Evolutionary conservation across 1,140 invertebrate genomes (phyloP), one percentile per base, ranked within the genome.

Genomic region (Tribolium madens): DNA sequence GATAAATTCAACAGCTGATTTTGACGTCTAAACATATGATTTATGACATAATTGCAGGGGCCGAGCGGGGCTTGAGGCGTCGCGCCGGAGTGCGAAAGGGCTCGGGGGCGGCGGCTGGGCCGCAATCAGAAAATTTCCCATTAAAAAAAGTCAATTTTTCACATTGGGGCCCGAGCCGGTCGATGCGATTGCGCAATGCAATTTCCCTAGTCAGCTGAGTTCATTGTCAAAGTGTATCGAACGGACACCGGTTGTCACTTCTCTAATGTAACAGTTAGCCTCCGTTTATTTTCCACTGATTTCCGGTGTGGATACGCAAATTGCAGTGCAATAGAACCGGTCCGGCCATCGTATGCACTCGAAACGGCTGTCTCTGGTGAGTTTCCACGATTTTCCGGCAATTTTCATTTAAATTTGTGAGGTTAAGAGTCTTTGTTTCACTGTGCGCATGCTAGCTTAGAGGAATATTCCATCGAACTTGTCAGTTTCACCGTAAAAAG

Each of bases 141-240:
- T 64, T 33, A 33, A 64, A 64, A 64, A 64, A 64, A 26, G 57
- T 64, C 57, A 64, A 64, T 64, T 64, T 57, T 64, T 64, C 57
- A 33, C 57, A 33, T 64, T 33, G 31, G 18, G 26, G 57, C 57
- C 26, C n/a, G 26, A 33, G 21, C 12, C 9, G 6, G 21, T n/a
- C 10, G 46, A 17, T 26, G 78, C 74, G 78, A 76, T 79, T 80
- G 79, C 79, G 79, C 79, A 80, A 80, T 76, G 50, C 71, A 53
- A 52, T 73, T 72, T 64, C 72, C 73, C 74, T 68, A 80, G 79
- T 80, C 79, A 80, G 79, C 79, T 80, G 79, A 78, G 79, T 80
- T 80, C 79, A 80, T 80, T 80, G 79, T 80, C 79, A 78, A 80
- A 78, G 73, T 70, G 79, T 80, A 80, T 80, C 79, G 79, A 80